A percentile compares a stretch with the other conserved stretches of the same genome.
These are phyloP conservation scores for Numenius phaeopus DNA, from an alignment of 2,797 vertebrate species.

Conservation along the genomic window DNA sequence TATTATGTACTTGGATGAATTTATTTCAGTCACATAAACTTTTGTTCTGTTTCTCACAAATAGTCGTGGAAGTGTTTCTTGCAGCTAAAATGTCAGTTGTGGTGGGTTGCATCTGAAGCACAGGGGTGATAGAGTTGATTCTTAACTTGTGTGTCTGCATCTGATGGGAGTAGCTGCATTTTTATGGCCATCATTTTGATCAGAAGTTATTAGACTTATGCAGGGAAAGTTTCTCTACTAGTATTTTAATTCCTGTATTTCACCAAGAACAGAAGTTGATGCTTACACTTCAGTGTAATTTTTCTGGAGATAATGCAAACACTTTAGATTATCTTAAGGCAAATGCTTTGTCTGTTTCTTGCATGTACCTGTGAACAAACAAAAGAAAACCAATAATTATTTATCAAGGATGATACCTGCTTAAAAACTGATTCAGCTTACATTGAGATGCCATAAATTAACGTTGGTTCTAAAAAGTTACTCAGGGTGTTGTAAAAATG, in stretches of 20 bases:
- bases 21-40: neutral
- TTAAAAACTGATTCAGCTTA: neutral
- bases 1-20: neutral
- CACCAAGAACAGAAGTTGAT: neutral
- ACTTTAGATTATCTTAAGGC: slow-evolving; percentile 1
- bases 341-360: neutral
- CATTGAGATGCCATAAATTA: neutral
- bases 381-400: neutral
- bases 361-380: neutral
- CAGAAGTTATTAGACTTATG: neutral
- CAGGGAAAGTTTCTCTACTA: neutral
- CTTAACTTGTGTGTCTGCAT: neutral
- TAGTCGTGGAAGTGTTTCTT: neutral
- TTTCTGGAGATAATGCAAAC: neutral
- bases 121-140: neutral
- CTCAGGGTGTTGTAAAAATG: neutral
- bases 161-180: neutral
- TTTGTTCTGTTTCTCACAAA: neutral
- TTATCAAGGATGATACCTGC: neutral
- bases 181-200: neutral
- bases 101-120: neutral
- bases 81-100: neutral
- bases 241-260: neutral
- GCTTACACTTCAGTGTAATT: neutral
- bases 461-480: neutral